Conservation (phyloP, 2,113 vertebrate species). For the Jacana jacana region DNA sequence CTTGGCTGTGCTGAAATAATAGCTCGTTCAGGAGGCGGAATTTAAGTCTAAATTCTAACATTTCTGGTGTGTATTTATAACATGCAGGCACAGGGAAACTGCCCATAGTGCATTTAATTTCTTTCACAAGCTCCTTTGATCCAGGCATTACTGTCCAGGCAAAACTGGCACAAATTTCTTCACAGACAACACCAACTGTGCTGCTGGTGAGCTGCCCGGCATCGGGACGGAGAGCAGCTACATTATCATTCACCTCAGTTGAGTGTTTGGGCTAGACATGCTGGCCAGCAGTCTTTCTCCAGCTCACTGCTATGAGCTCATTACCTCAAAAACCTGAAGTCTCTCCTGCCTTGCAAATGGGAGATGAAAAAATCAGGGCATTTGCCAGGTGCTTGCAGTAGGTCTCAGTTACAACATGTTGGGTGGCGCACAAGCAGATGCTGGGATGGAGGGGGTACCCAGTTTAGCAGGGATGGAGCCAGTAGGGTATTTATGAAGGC, state of each 20-base stretch:
- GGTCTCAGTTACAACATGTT: background rate
- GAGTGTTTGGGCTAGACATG: background rate
- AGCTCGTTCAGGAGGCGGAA: constrained; percentile 15
- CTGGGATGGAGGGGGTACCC: no score
- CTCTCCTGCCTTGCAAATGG: background rate
- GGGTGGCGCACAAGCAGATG: fast-evolving
- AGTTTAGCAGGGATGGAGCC: background rate
- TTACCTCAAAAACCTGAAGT: background rate
- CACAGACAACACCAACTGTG: background rate
- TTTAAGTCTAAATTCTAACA: constrained; percentile 36
- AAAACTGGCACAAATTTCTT: background rate
- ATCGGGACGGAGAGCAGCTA: background rate
- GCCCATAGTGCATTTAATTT: background rate
- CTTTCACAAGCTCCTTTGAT: constrained; percentile 13
- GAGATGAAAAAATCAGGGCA: background rate
- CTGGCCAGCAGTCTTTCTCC: background rate
- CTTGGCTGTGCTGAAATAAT: constrained; percentile 35
- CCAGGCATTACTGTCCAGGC: background rate
- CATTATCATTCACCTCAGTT: background rate
- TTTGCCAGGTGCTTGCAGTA: background rate
- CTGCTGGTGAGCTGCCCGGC: background rate
- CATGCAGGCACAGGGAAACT: background rate
- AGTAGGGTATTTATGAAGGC: background rate
- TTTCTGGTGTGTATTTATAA: constrained; percentile 22
- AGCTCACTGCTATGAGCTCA: background rate